These are phyloP conservation scores for Clupea harengus DNA, from an alignment of 2,113 vertebrate species.

Conservation along the genomic window DNA sequence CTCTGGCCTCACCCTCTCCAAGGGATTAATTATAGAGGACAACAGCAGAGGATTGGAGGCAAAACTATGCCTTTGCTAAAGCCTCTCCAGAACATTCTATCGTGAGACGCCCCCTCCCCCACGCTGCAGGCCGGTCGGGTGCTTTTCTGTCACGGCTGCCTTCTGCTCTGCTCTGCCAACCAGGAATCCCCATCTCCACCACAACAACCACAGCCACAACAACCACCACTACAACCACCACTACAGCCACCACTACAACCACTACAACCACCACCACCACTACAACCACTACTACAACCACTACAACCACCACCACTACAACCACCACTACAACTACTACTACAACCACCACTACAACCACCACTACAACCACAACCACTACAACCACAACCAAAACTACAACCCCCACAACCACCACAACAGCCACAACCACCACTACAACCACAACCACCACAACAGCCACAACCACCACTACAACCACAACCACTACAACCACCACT, in stretches of 20 bases:
- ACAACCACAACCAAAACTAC: too few relatives aligned
- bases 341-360: too few relatives aligned
- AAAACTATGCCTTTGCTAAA: constrained; percentile 36
- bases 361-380: too few relatives aligned
- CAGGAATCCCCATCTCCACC: background rate
- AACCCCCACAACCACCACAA: too few relatives aligned
- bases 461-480: too few relatives aligned
- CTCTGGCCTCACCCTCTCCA: constrained; percentile 22
- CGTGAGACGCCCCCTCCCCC: constrained; percentile 23
- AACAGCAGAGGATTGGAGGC: constrained; percentile 59
- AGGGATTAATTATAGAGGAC: constrained; percentile 59
- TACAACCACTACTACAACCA: background rate
- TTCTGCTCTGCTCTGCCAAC: background rate
- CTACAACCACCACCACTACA: too few relatives aligned
- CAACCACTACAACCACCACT: too few relatives aligned
- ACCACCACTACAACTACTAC: too few relatives aligned
- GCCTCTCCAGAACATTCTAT: constrained; percentile 53
- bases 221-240: background rate
- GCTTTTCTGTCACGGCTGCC: background rate
- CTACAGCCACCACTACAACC: too few relatives aligned
- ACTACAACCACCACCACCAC: too few relatives aligned
- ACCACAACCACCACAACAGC: too few relatives aligned
- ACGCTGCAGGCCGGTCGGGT: background rate
- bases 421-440: too few relatives aligned
- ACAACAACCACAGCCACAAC: background rate